Conservation (phyloP, 2,797 vertebrate genomes). For the Steatocranus sp. region DNA sequence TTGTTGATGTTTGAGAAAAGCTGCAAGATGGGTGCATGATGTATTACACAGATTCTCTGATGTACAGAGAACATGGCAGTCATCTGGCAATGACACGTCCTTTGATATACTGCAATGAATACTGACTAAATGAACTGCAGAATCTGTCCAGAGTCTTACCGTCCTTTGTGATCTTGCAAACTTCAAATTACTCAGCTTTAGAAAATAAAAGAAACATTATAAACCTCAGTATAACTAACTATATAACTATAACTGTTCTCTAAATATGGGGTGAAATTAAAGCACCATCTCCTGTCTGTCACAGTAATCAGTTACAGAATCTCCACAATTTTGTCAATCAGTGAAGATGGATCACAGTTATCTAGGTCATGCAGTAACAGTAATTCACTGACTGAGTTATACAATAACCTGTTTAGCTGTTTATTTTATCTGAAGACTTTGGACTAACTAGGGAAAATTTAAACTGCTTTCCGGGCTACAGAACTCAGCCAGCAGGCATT, state of each 20-base stretch:
- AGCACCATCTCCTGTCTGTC: constrained; percentile 15
- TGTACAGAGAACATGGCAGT: neutral
- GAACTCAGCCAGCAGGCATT: neutral
- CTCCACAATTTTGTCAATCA: neutral
- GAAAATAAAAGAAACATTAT: neutral
- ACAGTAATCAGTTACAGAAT: constrained; percentile 45
- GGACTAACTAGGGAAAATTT: neutral
- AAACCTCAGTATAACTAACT: neutral
- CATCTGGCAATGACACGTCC: constrained; percentile 24
- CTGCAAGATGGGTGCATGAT: neutral
- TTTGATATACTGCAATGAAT: neutral
- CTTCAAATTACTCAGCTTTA: neutral
- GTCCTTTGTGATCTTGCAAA: neutral
- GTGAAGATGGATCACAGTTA: neutral
- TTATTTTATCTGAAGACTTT: neutral
- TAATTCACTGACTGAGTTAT: neutral
- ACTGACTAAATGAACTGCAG: neutral
- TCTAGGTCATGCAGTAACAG: neutral
- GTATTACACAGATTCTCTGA: neutral
- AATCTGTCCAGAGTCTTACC: neutral
- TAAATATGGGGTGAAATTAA: constrained; percentile 23
- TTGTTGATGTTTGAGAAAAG: neutral
- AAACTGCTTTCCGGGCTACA: neutral
- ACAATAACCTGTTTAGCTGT: neutral
- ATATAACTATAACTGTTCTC: neutral